Conservation (phyloP, 2,888 invertebrate species). For the Cryptosula pallasiana region DNA sequence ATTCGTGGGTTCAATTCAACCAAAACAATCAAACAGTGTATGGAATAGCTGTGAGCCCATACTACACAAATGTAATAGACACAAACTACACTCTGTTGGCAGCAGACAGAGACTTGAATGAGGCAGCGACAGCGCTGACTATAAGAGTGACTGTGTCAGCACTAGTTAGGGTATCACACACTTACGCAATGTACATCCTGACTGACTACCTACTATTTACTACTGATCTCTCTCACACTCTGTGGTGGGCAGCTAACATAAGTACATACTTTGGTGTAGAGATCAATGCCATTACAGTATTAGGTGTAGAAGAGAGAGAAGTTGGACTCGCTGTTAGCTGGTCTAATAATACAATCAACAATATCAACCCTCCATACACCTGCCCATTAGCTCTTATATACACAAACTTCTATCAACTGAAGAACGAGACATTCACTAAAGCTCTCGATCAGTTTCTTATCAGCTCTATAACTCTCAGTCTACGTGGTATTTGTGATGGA, state of each 20-base stretch:
- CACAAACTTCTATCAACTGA: neutral
- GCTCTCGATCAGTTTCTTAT: neutral
- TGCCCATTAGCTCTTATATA: conserved; percentile 9
- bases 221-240: conserved; percentile 10
- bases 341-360: conserved; percentile 16
- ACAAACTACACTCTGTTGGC: neutral
- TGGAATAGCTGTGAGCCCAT: conserved; percentile 7
- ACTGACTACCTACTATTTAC: conserved; percentile 8
- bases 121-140: neutral
- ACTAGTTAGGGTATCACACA: neutral
- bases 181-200: neutral
- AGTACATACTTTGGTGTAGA: neutral
- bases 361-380: conserved; percentile 15
- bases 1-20: conserved; percentile 10
- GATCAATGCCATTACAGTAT: neutral
- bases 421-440: neutral
- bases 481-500: conserved; percentile 10
- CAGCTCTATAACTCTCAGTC: neutral
- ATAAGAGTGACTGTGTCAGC: neutral
- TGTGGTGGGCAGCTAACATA: conserved; percentile 16
- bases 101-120: neutral
- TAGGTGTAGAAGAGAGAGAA: neutral
- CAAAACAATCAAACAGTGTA: neutral
- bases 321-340: neutral
- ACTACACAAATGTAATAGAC: neutral